Evolutionary conservation across 2,113 vertebrate species (phyloP).

Genomic region (Numenius arquata): DNA sequence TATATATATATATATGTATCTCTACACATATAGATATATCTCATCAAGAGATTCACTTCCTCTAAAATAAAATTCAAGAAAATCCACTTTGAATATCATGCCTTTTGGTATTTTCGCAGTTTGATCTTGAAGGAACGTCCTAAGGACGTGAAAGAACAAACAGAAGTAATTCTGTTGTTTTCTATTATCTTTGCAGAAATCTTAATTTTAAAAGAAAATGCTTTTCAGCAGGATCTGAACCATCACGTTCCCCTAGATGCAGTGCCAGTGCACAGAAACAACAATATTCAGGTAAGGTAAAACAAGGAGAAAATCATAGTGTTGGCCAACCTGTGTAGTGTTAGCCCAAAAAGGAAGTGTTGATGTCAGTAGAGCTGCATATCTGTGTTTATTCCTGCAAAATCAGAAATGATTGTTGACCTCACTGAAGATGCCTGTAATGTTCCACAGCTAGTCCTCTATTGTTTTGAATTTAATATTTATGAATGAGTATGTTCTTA

Average conservation of each 20-base stretch:
- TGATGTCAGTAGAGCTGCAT: not conserved
- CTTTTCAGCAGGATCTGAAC: not conserved
- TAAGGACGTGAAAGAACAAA: not conserved
- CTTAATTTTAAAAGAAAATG: not conserved
- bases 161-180: not conserved
- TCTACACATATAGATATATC: no score
- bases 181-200: not conserved
- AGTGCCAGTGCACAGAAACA: not conserved
- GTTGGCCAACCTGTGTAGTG: not conserved
- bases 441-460: not conserved
- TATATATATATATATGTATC: not conserved
- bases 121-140: not conserved
- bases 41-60: not conserved
- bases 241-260: not conserved
- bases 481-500: not conserved
- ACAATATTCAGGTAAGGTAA: not conserved
- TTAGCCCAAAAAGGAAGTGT: not conserved
- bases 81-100: not conserved
- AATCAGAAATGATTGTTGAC: not conserved
- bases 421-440: not conserved
- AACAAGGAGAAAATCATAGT: not conserved
- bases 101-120: not conserved
- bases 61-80: not conserved
- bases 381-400: not conserved
- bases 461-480: not conserved